phyloP scores from a whole-genome alignment of 2,797 vertebrate species.

The Ctenosaura bakeri region DNA sequence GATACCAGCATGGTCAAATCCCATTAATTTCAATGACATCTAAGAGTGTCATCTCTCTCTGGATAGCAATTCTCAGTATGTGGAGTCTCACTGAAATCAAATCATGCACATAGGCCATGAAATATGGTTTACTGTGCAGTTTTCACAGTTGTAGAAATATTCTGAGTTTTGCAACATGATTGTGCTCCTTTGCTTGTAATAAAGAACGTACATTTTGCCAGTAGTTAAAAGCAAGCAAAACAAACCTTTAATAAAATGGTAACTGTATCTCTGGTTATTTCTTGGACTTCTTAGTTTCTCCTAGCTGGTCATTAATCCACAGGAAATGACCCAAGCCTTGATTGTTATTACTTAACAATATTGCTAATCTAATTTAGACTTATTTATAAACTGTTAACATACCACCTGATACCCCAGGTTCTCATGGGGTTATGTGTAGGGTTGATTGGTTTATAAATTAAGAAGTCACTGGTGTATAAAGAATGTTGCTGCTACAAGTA shows the following conservation, averaged over 20 bases:
- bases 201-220: slow-evolving; percentile 59
- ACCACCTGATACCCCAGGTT: slow-evolving; percentile 49
- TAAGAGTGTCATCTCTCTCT: not conserved
- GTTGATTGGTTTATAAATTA: slow-evolving; percentile 55
- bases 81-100: not conserved
- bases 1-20: not conserved
- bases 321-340: slow-evolving; percentile 71
- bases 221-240: slow-evolving; percentile 76
- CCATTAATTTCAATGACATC: not conserved
- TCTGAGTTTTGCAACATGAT: slow-evolving; percentile 11
- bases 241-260: slow-evolving; percentile 77
- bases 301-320: slow-evolving; percentile 75
- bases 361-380: slow-evolving; percentile 68
- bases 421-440: slow-evolving; percentile 47
- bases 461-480: slow-evolving; percentile 21
- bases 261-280: slow-evolving; percentile 62
- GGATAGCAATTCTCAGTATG: not conserved
- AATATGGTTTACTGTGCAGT: not conserved
- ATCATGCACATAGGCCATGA: slow-evolving; percentile 11
- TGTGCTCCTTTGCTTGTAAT: slow-evolving; percentile 43
- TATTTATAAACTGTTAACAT: slow-evolving; percentile 73
- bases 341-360: slow-evolving; percentile 71
- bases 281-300: slow-evolving; percentile 71
- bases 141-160: not conserved
- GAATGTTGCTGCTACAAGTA: slow-evolving; percentile 28